Evolutionary conservation across 2,113 vertebrate genomes (phyloP).

Genomic region (Xiphorhynchus elegans): DNA sequence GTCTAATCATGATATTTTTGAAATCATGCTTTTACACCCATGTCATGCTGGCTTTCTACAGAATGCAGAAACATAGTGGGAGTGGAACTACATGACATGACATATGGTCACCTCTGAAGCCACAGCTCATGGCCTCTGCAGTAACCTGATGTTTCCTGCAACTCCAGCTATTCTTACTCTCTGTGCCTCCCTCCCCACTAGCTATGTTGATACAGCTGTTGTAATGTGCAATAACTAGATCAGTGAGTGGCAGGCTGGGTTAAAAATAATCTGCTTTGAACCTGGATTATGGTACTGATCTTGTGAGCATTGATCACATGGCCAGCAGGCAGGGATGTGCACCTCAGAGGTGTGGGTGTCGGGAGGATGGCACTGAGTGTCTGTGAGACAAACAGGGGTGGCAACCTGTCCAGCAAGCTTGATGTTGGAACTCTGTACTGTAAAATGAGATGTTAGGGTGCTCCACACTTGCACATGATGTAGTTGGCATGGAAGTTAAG

Average conservation of each 20-base stretch:
- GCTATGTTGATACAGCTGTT: neutral
- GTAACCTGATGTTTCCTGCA: neutral
- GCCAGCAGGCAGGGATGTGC: neutral
- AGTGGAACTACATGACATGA: neutral
- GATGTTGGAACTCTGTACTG: neutral
- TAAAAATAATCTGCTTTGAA: neutral
- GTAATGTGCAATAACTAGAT: neutral
- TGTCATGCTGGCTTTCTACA: neutral
- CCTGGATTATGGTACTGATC: neutral
- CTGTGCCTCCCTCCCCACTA: neutral
- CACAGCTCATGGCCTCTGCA: neutral
- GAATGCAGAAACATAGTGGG: neutral
- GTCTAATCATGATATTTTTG: neutral
- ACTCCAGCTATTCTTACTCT: neutral
- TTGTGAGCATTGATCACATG: neutral
- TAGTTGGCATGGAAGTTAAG: neutral
- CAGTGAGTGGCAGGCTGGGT: neutral
- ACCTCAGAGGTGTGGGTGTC: neutral
- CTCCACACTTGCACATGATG: rapidly evolving
- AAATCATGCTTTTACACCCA: neutral
- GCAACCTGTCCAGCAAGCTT: neutral
- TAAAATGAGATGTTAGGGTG: neutral
- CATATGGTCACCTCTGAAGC: neutral
- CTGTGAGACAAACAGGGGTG: neutral
- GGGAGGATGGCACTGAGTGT: neutral